phyloP scores from a whole-genome alignment of 2,797 vertebrate species.

The Anas bernieri region DNA sequence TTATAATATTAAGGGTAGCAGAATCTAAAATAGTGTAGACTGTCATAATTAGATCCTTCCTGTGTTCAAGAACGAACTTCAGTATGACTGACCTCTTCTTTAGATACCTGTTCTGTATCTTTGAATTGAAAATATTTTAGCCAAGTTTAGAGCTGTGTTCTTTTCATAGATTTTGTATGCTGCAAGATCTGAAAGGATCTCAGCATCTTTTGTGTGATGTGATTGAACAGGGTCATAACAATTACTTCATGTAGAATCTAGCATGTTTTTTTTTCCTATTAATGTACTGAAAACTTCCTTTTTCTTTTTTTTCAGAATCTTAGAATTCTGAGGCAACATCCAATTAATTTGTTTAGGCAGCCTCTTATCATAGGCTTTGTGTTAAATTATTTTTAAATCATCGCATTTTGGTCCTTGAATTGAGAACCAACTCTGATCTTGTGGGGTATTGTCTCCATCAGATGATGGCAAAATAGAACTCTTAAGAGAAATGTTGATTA shows the following conservation, averaged over 20 bases:
- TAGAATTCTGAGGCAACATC: not conserved
- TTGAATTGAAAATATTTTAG: not conserved
- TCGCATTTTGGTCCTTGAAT: not conserved
- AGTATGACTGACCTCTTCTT: not conserved
- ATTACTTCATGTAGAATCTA: not conserved
- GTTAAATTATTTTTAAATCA: not conserved
- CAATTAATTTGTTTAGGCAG: not conserved
- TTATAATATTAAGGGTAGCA: not conserved
- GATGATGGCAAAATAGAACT: not conserved
- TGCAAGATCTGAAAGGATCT: not conserved
- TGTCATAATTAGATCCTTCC: not conserved
- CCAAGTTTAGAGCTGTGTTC: not conserved
- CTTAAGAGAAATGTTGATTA: not conserved
- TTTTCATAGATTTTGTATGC: not conserved
- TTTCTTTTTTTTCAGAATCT: not conserved
- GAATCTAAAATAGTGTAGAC: not conserved
- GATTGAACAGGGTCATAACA: not conserved
- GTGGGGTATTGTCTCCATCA: not conserved
- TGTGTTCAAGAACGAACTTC: not conserved
- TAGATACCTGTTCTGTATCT: not conserved
- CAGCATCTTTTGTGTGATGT: not conserved
- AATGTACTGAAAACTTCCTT: not conserved
- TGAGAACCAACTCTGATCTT: not conserved
- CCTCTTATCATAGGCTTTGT: not conserved
- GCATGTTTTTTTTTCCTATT: not conserved